Evolutionary conservation across 2,888 invertebrate genomes (phyloP), one percentile per base, ranked within the genome.

Genomic region (Parnassius mnemosyne): DNA sequence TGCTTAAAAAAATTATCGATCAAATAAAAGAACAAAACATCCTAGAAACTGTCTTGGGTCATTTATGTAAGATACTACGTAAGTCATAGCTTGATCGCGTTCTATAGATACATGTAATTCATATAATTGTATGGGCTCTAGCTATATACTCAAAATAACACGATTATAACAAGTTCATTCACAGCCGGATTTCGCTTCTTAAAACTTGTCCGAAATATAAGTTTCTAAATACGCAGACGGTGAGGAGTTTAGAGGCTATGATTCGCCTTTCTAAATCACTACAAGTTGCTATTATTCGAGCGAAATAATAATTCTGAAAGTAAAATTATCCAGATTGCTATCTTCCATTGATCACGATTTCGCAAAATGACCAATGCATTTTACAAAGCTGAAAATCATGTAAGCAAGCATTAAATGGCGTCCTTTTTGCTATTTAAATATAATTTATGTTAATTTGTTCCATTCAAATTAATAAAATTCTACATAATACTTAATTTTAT

Each of bases 201-300:
- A 42, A 55, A 60, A 41, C 50, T 55, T 55, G 60, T 43, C 55
- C 55, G 50, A 49, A 55, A 60, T 60, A 13, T 51, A 43, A 49
- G 50, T 60, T 60, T 60, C 50, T 50, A 60, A 25, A 25, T 25
- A 20, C 47, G 2, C 54, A 60, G 60, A 60, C 60, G 44, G 25
- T 34, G n/a, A 55, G 41, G 42, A 44, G 7, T 55, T 16, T 44
- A 11, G 9, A 16, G 47, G 53, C 12, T 34, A 44, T 10, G 13
- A 53, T 53, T 34, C 53, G 47, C 60, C 60, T 60, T 60, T 60
- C 60, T 60, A 60, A 60, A 58, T 58, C 16, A 16, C 25, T 44
- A 57, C 41, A 57, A 51, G 42, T 10, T 51, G 34, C 34, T 46
- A 7, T 25, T 13, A 49, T 13, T 49, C 13, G n/a, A 47, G n/a